These are phyloP conservation scores for Gracilinanus agilis DNA, from an alignment of 2,113 vertebrate species.

Conservation along the genomic window DNA sequence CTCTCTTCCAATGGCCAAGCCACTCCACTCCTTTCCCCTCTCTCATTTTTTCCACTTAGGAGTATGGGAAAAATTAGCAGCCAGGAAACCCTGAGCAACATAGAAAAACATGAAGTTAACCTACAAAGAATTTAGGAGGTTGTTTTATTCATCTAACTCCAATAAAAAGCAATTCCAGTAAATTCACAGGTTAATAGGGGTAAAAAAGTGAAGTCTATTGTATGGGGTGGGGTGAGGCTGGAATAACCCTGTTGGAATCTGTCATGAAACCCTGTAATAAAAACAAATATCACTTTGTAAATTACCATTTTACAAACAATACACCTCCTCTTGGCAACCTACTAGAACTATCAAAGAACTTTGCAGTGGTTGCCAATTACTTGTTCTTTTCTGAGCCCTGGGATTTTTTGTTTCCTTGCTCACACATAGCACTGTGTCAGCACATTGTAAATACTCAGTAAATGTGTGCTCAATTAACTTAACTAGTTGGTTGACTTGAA, in stretches of 20 bases:
- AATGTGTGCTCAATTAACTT: not conserved
- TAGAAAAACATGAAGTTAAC: conserved; percentile 8
- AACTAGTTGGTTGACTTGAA: not conserved
- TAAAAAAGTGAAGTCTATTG: not conserved
- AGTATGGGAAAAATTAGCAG: not conserved
- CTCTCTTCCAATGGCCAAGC: not conserved
- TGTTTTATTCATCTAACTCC: conserved; percentile 39
- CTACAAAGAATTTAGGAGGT: not conserved
- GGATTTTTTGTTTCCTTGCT: conserved; percentile 42
- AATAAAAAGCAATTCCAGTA: conserved; percentile 15
- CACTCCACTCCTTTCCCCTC: not conserved
- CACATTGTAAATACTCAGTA: conserved; percentile 17
- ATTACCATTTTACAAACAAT: conserved; percentile 70
- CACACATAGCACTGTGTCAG: not conserved
- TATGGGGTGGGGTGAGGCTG: conserved; percentile 12
- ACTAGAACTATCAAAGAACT: conserved; percentile 38
- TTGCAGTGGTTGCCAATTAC: not conserved
- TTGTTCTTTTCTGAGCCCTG: conserved; percentile 42
- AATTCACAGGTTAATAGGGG: conserved; percentile 47
- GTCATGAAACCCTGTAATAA: conserved; percentile 40
- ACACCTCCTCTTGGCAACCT: conserved; percentile 61
- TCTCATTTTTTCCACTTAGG: not conserved
- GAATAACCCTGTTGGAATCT: conserved; percentile 28
- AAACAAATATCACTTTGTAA: conserved; percentile 59
- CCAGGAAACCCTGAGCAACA: not conserved